Evolutionary conservation across 2,113 vertebrate genomes (phyloP), one percentile per base, ranked within the genome.

Genomic region (Sinocyclocheilus grahami): DNA sequence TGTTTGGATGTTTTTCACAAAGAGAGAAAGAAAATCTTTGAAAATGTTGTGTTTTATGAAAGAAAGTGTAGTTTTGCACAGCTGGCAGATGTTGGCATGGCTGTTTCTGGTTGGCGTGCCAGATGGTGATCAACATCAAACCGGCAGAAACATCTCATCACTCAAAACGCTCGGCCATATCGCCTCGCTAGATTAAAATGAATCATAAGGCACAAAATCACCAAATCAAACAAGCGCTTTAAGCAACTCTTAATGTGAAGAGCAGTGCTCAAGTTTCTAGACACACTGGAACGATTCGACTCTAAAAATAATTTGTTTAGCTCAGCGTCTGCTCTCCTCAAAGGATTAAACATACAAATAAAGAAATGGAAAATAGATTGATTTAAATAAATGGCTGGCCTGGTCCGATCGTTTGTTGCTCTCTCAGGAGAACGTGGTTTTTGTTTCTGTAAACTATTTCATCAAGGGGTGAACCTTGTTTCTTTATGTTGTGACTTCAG

Each of bases 271-370:
- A 67, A 63, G 74, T 75, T 33, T 83, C 75, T 27, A 67, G 48
- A 78, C 58, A 82, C 76, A 62, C 22, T 80, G 51, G 62, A 55
- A 63, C 65, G 55, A 10, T 39, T 69, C 46, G 81, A n/a, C 33
- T 84, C 51, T 81, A 67, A 85, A 90, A 89, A 90, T 86, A 69
- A 88, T 86, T 24, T 16, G 55, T 86, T 88, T 84, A 86, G 60
- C 20, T 79, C 76, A 78, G 42, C 82, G 16, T 67, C 80, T 86
- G 80, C 69, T 77, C 72, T 86, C 69, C 62, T 82, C 63, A 60
- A 78, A 67, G 84, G 63, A 82, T 88, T 86, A 88, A 87, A 87
- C 58, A 89, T 39, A 89, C 89, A 88, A 89, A 85, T 71, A 85
- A 55, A 82, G 84, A 53, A 87, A 86, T 48, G 39, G 83, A 60